phyloP scores from a whole-genome alignment of 2,797 vertebrate genomes.

The Eutrigla gurnardus region DNA sequence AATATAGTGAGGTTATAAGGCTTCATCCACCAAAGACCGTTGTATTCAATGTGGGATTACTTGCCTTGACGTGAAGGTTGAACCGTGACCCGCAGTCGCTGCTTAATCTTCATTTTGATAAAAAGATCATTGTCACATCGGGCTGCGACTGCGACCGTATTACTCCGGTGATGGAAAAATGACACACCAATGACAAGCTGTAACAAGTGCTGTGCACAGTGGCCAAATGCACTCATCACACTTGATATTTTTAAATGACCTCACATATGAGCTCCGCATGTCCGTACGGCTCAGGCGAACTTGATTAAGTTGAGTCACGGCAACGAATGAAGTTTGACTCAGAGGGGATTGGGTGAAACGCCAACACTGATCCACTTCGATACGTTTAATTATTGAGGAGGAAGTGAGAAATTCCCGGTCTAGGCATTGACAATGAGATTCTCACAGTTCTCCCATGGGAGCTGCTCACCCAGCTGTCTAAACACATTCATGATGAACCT shows the following conservation, averaged over 20 bases:
- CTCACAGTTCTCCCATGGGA: not conserved
- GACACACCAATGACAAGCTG: conserved; percentile 7
- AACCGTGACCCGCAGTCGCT: not conserved
- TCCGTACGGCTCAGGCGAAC: not conserved
- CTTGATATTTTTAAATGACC: conserved; percentile 28
- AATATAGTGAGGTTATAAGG: not conserved
- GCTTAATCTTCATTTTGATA: not conserved
- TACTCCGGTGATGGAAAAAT: conserved; percentile 28
- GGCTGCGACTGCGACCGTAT: not conserved
- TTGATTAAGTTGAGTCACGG: conserved; percentile 4
- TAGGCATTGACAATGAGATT: conserved; percentile 43
- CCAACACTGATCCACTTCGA: not conserved
- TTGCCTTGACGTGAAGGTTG: not conserved
- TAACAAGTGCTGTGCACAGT: not conserved
- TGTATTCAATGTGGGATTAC: conserved; percentile 9
- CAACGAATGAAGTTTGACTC: conserved; percentile 13
- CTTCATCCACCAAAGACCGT: conserved; percentile 10
- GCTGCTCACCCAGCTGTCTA: not conserved
- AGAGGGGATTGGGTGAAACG: not conserved
- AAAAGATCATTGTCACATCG: not conserved
- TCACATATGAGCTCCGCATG: conserved; percentile 3
- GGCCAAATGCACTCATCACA: conserved; percentile 31
- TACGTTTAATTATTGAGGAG: conserved; percentile 19
- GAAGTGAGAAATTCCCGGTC: conserved; percentile 40
- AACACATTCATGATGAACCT: conserved; percentile 6